These are phyloP conservation scores for Epizoanthus illoricatus DNA, from an alignment of 92 coral and sea anemone species.

Conservation along the genomic window DNA sequence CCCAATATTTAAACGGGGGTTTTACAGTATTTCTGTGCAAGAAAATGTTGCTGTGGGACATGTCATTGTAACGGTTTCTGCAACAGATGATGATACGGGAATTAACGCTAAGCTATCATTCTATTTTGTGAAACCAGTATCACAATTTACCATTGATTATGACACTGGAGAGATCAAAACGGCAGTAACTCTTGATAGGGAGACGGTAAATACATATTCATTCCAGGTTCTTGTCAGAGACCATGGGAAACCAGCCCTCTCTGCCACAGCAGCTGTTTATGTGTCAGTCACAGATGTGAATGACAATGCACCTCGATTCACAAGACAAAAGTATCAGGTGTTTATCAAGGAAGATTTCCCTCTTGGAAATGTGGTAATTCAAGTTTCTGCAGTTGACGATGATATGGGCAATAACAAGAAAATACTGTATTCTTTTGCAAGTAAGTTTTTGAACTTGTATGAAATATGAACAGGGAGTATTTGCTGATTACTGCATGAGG, in stretches of 20 bases:
- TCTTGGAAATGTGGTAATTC: conserved; percentile 61
- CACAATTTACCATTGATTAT: conserved; percentile 65
- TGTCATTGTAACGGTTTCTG: conserved; percentile 65
- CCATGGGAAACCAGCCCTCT: conserved; percentile 69
- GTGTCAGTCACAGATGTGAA: conserved; percentile 84
- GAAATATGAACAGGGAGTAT: too few relatives aligned
- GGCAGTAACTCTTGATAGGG: conserved; percentile 66
- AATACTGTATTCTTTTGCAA: conserved; percentile 73
- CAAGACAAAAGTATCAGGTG: conserved; percentile 53
- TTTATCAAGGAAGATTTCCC: conserved; percentile 62
- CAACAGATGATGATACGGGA: conserved; percentile 85
- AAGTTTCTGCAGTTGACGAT: conserved; percentile 78
- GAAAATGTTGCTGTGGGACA: conserved; percentile 75
- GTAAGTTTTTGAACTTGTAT: conserved; percentile 20
- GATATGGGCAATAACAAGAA: conserved; percentile 78
- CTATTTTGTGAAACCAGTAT: conserved; percentile 55
- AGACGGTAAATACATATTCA: conserved; percentile 56
- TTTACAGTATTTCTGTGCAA: conserved; percentile 55
- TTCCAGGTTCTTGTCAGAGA: conserved; percentile 82
- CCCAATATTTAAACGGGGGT: conserved; percentile 64
- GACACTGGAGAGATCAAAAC: conserved; percentile 74
- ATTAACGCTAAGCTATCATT: conserved; percentile 83
- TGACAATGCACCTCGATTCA: conserved; percentile 85
- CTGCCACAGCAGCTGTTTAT: conserved; percentile 69
- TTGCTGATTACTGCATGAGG: too few relatives aligned